Conservation (phyloP, 2,888 invertebrate genomes). For the Chrysolina haemoptera region DNA sequence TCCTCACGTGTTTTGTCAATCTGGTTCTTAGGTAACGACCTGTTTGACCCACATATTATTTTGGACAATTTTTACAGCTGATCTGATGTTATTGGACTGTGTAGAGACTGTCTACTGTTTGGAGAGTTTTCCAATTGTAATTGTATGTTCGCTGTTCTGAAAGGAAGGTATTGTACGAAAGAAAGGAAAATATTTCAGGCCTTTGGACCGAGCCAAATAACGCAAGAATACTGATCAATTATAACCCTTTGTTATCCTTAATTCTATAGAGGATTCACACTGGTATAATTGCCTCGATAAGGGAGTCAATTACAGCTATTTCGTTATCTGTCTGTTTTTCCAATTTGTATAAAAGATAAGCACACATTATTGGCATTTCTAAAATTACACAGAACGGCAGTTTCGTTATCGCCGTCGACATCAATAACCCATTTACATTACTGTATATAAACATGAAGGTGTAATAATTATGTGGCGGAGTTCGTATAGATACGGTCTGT, state of each 20-base stretch:
- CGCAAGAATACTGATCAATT: too few species aligned
- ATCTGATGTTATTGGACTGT: too few species aligned
- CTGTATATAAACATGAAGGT: constrained; percentile 21
- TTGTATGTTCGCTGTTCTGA: too few species aligned
- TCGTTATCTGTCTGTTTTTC: background rate
- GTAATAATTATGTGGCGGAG: constrained; percentile 13
- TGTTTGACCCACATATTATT: too few species aligned
- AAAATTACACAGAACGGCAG: constrained; percentile 10
- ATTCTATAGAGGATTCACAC: background rate
- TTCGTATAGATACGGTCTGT: constrained; percentile 14
- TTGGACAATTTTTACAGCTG: too few species aligned
- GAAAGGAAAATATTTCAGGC: too few species aligned
- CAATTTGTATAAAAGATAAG: constrained; percentile 16
- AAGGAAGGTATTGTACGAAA: too few species aligned
- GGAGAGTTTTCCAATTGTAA: too few species aligned
- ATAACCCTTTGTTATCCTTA: background rate
- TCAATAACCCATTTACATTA: constrained; percentile 14
- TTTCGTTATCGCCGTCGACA: constrained; percentile 12
- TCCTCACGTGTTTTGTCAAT: too few species aligned
- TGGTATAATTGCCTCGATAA: background rate
- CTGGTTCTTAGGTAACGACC: too few species aligned
- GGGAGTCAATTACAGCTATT: background rate
- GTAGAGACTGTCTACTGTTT: too few species aligned
- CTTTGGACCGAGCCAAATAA: too few species aligned
- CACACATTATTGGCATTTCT: constrained; percentile 13